These are phyloP conservation scores for Diadema setosum DNA, from an alignment of 35 echinoderm and acorn worm species.

Conservation along the genomic window DNA sequence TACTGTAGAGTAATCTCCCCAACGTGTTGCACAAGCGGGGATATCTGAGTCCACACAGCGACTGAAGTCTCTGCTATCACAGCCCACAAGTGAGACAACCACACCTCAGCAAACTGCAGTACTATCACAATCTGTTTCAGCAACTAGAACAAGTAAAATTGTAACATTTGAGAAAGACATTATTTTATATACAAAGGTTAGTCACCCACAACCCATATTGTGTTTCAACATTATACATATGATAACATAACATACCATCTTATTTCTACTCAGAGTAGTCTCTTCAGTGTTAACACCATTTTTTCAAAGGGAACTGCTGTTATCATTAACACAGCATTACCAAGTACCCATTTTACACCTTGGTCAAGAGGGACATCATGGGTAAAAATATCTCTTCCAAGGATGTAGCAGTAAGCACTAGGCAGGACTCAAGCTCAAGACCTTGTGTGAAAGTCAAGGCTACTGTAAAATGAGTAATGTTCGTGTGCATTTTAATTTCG, in stretches of 20 bases:
- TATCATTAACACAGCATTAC: too few relatives aligned
- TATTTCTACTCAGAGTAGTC: too few relatives aligned
- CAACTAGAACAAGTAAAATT: not conserved
- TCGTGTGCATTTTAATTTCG: too few relatives aligned
- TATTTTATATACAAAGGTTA: not conserved
- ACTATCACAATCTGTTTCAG: constrained; percentile 3
- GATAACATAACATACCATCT: not conserved
- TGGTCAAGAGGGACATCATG: too few relatives aligned
- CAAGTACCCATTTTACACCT: too few relatives aligned
- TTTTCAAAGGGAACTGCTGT: too few relatives aligned
- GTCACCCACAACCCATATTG: not conserved
- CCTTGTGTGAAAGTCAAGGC: too few relatives aligned
- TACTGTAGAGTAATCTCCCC: constrained; percentile 21
- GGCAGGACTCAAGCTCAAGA: too few relatives aligned
- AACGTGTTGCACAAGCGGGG: constrained; percentile 19
- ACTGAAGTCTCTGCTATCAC: not conserved
- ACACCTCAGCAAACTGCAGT: not conserved
- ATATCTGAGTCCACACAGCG: constrained; percentile 12
- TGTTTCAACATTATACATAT: not conserved
- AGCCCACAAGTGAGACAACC: not conserved
- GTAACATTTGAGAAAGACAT: not conserved
- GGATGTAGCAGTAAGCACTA: too few relatives aligned
- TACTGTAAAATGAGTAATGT: too few relatives aligned
- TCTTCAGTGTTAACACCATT: too few relatives aligned
- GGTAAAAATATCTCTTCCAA: too few relatives aligned